Evolutionary conservation across 2,888 invertebrate species (phyloP), one percentile per base, ranked within the genome.

Genomic region (Cryptocheilus praepositus): DNA sequence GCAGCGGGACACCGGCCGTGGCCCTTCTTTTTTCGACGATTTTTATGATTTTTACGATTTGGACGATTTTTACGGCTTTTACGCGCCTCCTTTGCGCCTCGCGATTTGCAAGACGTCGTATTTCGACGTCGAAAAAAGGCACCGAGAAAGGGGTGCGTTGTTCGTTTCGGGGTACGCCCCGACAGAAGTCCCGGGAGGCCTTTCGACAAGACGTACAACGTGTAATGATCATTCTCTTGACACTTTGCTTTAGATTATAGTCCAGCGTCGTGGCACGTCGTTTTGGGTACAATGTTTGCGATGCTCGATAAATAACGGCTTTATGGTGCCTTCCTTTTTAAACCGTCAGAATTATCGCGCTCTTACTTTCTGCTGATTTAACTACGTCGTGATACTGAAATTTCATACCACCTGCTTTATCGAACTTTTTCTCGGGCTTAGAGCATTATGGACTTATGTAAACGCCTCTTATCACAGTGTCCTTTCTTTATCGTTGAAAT

Each of bases 101-200:
- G 25, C 36, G 36, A 36, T 71, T 71, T 69, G 69, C 69, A 65
- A 60, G 72, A 67, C 56, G 70, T 70, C 70, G 72, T 70, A 70
- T 70, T 70, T 72, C 72, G 61, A 15, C 16, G 55, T 15, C 13
- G 19, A 44, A 55, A 43, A 58, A 54, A 52, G 49, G 58, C 0
- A 60, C 16, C 28, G n/a, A 52, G 28, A 21, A 28, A 3, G 43
- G 19, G 19, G n/a, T 36, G 1, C 0, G 19, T 53, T 25, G 5
- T 19, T 52, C 22, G n/a, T 21, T 22, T 53, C 22, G 53, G 25
- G 45, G 45, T 16, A 44, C n/a, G 2, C 21, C 25, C 25, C 25
- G 25, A 25, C 25, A 25, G 36, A 36, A 11, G 7, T 36, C 36
- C 11, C 49, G 2, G 4, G 16, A 16, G 4, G n/a, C n/a, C 25